These are phyloP conservation scores for Lepetodrilus schrolli DNA, from an alignment of 2,888 invertebrate genomes.

Conservation along the genomic window DNA sequence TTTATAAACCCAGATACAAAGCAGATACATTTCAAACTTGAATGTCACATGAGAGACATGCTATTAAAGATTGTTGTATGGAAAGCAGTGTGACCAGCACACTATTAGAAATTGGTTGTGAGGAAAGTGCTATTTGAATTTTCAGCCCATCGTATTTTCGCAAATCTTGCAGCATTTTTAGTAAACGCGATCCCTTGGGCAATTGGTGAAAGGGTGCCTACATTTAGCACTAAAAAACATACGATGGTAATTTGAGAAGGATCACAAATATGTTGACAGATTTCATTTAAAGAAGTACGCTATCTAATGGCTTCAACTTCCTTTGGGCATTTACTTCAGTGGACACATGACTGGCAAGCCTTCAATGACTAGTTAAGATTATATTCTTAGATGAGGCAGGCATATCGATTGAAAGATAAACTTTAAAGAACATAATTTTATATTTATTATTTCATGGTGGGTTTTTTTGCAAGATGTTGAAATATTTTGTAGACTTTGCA, in stretches of 20 bases:
- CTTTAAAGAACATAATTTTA: too few species aligned
- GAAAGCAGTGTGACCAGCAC: too few species aligned
- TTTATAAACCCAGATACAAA: conserved; percentile 5
- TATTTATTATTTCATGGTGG: too few species aligned
- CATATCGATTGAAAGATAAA: too few species aligned
- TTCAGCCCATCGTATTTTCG: conserved; percentile 2
- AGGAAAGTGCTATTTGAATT: conserved; percentile 14
- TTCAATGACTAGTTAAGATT: too few species aligned
- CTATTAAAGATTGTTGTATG: conserved; percentile 17
- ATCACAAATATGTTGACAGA: neutral
- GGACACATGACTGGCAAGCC: neutral
- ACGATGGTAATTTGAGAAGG: neutral
- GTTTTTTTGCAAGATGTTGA: too few species aligned
- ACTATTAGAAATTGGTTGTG: conserved; percentile 14
- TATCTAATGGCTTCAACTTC: neutral
- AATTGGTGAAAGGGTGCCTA: neutral
- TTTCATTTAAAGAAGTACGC: neutral
- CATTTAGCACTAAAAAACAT: neutral
- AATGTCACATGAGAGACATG: conserved; percentile 19
- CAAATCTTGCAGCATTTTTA: neutral
- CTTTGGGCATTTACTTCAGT: neutral
- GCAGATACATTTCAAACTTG: neutral
- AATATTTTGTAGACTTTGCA: too few species aligned
- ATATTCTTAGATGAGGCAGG: too few species aligned
- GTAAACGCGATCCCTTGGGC: neutral